Percentiles rank a stretch among this genome's conserved stretches.
Conservation (phyloP, 2,797 vertebrate genomes). For the Scyliorhinus canicula region DNA sequence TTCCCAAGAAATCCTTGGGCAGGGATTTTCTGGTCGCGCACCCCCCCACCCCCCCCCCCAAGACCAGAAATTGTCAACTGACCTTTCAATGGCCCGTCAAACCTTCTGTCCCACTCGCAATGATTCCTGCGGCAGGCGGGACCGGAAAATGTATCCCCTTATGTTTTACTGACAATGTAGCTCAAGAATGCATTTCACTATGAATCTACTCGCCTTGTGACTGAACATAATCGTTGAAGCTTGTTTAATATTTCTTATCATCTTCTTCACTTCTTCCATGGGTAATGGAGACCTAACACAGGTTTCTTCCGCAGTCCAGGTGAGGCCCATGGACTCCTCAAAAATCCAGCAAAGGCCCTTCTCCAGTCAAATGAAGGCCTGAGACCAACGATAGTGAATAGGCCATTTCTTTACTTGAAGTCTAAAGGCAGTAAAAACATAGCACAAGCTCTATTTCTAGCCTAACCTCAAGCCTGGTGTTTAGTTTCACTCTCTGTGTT, state of each 20-base stretch:
- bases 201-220: background rate
- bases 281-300: background rate
- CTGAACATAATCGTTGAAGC: background rate
- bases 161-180: background rate
- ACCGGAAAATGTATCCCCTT: no score
- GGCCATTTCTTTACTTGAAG: background rate
- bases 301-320: background rate
- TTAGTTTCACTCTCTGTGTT: slow-evolving; percentile 37
- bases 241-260: background rate
- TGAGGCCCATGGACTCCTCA: background rate
- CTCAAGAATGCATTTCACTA: background rate
- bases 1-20: background rate
- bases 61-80: no score
- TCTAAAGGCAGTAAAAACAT: background rate
- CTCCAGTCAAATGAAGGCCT: background rate
- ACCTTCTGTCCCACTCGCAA: no score
- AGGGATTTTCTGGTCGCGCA: no score
- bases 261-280: background rate
- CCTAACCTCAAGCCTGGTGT: background rate
- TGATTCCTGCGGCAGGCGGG: no score
- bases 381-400: background rate
- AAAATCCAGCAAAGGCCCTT: background rate
- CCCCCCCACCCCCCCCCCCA: no score
- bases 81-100: no score
- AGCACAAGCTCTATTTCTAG: background rate